Evolutionary conservation across 2,797 vertebrate species (phyloP).

Genomic region (Chelonia mydas): DNA sequence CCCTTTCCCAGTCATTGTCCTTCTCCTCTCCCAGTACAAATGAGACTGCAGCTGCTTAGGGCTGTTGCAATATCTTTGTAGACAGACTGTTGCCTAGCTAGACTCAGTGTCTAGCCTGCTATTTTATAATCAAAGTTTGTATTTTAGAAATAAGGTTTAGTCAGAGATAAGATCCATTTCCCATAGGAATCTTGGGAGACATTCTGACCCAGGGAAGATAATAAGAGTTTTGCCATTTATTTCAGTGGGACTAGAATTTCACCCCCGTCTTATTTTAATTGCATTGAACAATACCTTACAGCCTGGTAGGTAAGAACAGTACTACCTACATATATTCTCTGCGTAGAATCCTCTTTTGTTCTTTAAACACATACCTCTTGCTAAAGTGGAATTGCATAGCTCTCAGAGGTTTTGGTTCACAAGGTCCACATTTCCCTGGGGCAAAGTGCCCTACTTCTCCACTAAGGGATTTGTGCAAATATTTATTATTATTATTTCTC

Average conservation of each 20-base stretch:
- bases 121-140: neutral
- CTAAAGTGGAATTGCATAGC: neutral
- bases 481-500: neutral
- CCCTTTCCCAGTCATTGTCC: neutral
- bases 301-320: no score
- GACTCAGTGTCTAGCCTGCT: accelerated
- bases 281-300: no score
- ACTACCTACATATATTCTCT: no score
- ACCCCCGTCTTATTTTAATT: no score
- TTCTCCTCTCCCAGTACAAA: accelerated
- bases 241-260: no score
- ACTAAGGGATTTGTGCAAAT: no score
- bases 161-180: accelerated
- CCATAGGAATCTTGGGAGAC: accelerated
- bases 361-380: no score
- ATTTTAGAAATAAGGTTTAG: accelerated
- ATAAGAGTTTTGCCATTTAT: no score
- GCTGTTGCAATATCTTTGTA: neutral
- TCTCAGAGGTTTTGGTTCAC: neutral
- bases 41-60: neutral
- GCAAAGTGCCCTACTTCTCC: no score
- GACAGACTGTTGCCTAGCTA: accelerated
- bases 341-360: no score
- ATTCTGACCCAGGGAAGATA: neutral
- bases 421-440: neutral